These are phyloP conservation scores for Xenopus petersii DNA, from an alignment of 2,797 vertebrate genomes.

Conservation along the genomic window DNA sequence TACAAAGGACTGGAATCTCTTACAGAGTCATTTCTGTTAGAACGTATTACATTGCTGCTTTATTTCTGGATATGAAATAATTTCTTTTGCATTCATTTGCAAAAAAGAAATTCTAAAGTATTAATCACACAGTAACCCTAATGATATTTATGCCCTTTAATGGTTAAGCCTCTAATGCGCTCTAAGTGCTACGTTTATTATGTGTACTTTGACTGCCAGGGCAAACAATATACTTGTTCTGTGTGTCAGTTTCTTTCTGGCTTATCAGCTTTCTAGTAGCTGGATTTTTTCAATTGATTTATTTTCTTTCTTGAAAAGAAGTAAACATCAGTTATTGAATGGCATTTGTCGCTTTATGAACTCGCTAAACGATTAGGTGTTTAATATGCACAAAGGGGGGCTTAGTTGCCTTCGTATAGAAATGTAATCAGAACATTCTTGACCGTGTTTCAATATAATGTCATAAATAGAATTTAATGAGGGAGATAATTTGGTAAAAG, in stretches of 20 bases:
- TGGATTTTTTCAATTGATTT: slow-evolving; percentile 21
- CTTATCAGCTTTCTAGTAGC: slow-evolving; percentile 18
- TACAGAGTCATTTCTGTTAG: slow-evolving; percentile 16
- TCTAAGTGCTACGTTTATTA: slow-evolving; percentile 37
- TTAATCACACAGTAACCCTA: slow-evolving; percentile 22
- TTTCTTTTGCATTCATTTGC: slow-evolving; percentile 16
- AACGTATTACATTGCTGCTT: slow-evolving; percentile 14
- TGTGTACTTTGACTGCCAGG: slow-evolving; percentile 27
- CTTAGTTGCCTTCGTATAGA: background rate
- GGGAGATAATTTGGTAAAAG: too few relatives aligned
- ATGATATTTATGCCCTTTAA: slow-evolving; percentile 40
- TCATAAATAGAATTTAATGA: too few relatives aligned
- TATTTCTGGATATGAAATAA: slow-evolving; percentile 16
- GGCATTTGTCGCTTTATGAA: too few relatives aligned
- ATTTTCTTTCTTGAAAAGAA: background rate
- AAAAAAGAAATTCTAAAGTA: slow-evolving; percentile 26
- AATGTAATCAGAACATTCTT: background rate
- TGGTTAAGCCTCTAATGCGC: slow-evolving; percentile 30
- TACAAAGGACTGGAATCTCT: slow-evolving; percentile 34
- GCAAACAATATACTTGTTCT: slow-evolving; percentile 25
- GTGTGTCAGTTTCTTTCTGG: slow-evolving; percentile 25
- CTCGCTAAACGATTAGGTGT: too few relatives aligned
- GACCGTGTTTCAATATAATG: too few relatives aligned
- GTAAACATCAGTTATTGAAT: too few relatives aligned
- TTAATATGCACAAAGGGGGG: background rate